phyloP scores from a whole-genome alignment of 2,888 invertebrate genomes.

The Lasius fuliginosus region DNA sequence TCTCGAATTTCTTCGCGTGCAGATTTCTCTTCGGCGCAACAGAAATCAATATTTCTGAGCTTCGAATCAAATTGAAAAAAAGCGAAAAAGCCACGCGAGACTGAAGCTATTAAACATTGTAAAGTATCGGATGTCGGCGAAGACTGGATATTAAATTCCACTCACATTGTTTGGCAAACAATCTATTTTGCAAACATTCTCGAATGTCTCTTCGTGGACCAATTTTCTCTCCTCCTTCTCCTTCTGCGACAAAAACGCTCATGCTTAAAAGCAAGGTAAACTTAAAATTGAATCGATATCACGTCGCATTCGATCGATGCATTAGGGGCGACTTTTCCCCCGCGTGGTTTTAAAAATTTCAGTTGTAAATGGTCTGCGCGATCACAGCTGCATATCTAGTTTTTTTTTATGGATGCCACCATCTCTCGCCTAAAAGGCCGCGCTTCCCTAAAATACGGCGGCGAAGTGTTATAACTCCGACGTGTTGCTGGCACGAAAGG shows the following conservation, averaged over 20 bases:
- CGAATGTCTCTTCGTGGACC: neutral
- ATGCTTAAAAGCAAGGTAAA: slow-evolving; percentile 21
- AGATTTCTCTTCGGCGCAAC: slow-evolving; percentile 31
- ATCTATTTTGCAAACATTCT: slow-evolving; percentile 36
- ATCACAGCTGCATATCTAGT: slow-evolving; percentile 52
- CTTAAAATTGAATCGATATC: slow-evolving; percentile 46
- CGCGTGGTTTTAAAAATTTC: slow-evolving; percentile 59
- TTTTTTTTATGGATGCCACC: slow-evolving; percentile 67
- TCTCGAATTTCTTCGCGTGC: slow-evolving; percentile 54
- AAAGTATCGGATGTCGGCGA: slow-evolving; percentile 39
- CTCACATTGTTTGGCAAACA: slow-evolving; percentile 32
- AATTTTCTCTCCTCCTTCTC: neutral
- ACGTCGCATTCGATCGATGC: slow-evolving; percentile 2
- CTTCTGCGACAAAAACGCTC: neutral
- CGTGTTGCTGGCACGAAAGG: slow-evolving; percentile 58
- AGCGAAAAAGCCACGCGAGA: slow-evolving; percentile 16
- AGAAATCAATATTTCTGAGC: slow-evolving; percentile 7
- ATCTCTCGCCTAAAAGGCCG: slow-evolving; percentile 68
- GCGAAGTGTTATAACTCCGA: slow-evolving; percentile 65
- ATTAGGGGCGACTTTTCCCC: slow-evolving; percentile 1
- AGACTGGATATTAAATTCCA: slow-evolving; percentile 47
- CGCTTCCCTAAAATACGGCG: slow-evolving; percentile 69
- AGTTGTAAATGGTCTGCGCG: slow-evolving; percentile 61
- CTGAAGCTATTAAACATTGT: slow-evolving; percentile 18
- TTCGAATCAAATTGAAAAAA: neutral